Percentiles rank a stretch among this genome's conserved stretches.
Conservation (phyloP, 2,113 vertebrate species). For the Sorex araneus region DNA sequence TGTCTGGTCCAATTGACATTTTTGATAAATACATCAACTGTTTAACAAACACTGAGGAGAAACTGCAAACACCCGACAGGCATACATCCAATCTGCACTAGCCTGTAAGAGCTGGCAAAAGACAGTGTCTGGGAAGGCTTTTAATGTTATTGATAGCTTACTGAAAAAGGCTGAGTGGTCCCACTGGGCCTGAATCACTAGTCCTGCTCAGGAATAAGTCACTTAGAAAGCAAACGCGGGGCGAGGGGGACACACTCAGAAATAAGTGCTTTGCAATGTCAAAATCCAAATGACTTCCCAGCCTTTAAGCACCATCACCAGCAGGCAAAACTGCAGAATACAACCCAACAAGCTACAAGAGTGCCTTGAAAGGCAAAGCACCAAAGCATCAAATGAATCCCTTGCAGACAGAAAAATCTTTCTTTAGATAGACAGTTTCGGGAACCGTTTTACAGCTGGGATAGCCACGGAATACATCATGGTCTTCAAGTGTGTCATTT, state of each 20-base stretch:
- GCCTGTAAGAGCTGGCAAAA: conserved; percentile 47
- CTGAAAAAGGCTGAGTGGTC: conserved; percentile 50
- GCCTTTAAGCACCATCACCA: neutral
- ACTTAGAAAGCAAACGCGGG: conserved; percentile 3
- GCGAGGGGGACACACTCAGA: neutral
- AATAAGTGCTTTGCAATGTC: conserved; percentile 8
- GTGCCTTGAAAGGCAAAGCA: neutral
- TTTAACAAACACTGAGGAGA: conserved; percentile 68
- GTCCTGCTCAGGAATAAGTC: conserved; percentile 7
- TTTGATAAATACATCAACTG: conserved; percentile 67
- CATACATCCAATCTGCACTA: conserved; percentile 58
- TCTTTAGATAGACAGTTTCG: neutral
- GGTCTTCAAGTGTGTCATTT: conserved; percentile 37
- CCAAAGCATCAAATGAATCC: neutral
- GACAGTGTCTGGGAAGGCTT: conserved; percentile 56
- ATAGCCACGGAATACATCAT: neutral
- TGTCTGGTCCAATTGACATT: conserved; percentile 44
- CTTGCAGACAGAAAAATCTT: neutral
- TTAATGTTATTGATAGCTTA: conserved; percentile 75
- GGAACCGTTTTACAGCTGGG: neutral
- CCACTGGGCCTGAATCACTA: conserved; percentile 45
- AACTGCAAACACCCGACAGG: conserved; percentile 61
- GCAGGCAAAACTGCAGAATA: neutral
- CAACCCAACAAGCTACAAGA: neutral
- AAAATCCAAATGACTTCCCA: conserved; percentile 9